Evolutionary conservation across 2,797 vertebrate genomes (phyloP).

Genomic region (Leucoraja ocellata): DNA sequence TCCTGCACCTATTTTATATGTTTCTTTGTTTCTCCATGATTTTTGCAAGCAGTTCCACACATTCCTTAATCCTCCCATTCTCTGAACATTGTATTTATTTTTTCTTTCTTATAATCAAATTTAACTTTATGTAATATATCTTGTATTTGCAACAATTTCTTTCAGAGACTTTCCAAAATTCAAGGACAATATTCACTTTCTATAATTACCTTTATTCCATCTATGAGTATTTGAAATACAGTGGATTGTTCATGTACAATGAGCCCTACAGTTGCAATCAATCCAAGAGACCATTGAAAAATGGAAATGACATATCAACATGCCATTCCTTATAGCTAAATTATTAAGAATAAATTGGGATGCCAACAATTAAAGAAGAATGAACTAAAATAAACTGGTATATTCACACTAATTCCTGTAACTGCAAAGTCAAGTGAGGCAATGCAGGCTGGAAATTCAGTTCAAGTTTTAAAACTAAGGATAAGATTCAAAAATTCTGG

Average conservation of each 20-base stretch:
- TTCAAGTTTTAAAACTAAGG: neutral
- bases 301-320: neutral
- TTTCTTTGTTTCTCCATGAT: neutral
- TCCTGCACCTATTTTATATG: no score
- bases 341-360: neutral
- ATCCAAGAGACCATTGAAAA: neutral
- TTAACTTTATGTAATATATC: neutral
- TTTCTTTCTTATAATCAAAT: neutral
- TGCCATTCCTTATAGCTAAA: neutral
- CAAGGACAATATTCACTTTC: neutral
- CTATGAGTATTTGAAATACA: neutral
- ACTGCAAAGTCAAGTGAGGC: neutral
- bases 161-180: neutral
- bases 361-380: neutral
- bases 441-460: neutral
- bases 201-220: neutral
- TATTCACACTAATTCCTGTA: no score
- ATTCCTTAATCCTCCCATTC: neutral
- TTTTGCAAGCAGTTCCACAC: neutral
- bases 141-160: neutral
- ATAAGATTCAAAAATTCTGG: neutral
- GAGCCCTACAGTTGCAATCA: neutral
- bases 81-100: neutral
- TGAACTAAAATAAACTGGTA: neutral
- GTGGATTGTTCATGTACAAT: neutral